Evolutionary conservation across 2,888 invertebrate genomes (phyloP).

Genomic region (Celastrina argiolus): DNA sequence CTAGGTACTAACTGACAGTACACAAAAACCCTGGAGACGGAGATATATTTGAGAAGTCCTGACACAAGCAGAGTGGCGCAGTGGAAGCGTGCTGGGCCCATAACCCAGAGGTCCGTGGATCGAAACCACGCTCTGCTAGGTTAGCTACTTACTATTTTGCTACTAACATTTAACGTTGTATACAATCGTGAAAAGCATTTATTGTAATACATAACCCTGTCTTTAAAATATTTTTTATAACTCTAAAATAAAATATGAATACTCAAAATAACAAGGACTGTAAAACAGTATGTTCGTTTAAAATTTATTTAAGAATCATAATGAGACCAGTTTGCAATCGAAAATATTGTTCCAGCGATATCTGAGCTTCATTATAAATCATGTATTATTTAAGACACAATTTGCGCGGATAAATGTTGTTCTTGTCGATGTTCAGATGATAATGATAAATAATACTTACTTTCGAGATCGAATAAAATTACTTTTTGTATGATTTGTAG

Average conservation of each 20-base stretch:
- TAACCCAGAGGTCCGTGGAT: slow-evolving; percentile 95
- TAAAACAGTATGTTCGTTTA: slow-evolving; percentile 9
- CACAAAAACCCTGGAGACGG: background rate
- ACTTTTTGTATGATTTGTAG: slow-evolving; percentile 9
- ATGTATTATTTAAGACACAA: slow-evolving; percentile 43
- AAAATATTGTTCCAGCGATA: slow-evolving; percentile 8
- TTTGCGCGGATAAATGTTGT: slow-evolving; percentile 44
- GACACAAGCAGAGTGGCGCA: slow-evolving; percentile 85
- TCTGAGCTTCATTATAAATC: slow-evolving; percentile 28
- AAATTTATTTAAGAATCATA: background rate
- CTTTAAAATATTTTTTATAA: background rate
- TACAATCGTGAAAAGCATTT: too few relatives aligned
- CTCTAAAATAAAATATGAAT: background rate
- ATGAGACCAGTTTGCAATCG: slow-evolving; percentile 17
- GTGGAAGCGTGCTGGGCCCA: slow-evolving; percentile 91
- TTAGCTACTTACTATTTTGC: slow-evolving; percentile 44
- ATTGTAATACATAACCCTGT: too few relatives aligned
- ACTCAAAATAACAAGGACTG: background rate
- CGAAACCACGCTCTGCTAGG: slow-evolving; percentile 93
- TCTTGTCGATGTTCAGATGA: slow-evolving; percentile 39
- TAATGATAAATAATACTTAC: slow-evolving; percentile 50
- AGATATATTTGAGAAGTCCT: background rate
- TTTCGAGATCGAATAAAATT: slow-evolving; percentile 8
- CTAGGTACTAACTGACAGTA: background rate
- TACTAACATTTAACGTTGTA: too few relatives aligned